These are phyloP conservation scores for Tuberolachnus salignus DNA, from an alignment of 2,888 invertebrate species.

Conservation along the genomic window DNA sequence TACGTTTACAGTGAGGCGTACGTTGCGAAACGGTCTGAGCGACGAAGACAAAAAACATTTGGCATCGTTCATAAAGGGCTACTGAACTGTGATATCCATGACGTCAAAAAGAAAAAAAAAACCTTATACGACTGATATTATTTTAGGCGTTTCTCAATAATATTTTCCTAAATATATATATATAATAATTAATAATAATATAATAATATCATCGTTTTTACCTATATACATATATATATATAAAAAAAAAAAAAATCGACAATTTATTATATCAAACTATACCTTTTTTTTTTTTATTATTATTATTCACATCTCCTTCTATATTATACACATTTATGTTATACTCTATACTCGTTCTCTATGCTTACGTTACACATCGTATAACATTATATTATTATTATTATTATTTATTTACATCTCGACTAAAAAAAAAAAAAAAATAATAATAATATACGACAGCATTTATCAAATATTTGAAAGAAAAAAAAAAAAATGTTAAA, in stretches of 20 bases:
- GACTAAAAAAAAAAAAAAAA: too few relatives aligned
- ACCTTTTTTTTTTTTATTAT: constrained; percentile 5
- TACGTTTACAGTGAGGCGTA: constrained; percentile 74
- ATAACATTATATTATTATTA: too few relatives aligned
- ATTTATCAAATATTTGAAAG: constrained; percentile 14
- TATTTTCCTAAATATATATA: constrained; percentile 34
- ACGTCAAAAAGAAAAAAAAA: constrained; percentile 18
- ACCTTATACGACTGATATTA: constrained; percentile 43
- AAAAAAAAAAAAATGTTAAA: constrained; percentile 12
- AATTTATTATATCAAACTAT: not conserved
- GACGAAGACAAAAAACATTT: constrained; percentile 82
- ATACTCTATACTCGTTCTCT: not conserved
- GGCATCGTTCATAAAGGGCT: constrained; percentile 76
- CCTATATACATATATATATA: not conserved
- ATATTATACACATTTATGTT: not conserved
- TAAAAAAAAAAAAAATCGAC: not conserved
- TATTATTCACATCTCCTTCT: not conserved
- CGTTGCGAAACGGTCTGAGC: constrained; percentile 79
- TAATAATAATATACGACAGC: constrained; percentile 13
- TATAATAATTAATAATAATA: too few relatives aligned
- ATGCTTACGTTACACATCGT: too few relatives aligned
- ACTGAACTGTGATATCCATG: constrained; percentile 63
- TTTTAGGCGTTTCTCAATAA: constrained; percentile 43
- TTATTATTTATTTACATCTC: too few relatives aligned
- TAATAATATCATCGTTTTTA: constrained; percentile 32